Base-by-base conservation (phyloP, 2,113 vertebrate species). In the Hemiprocne comata region DNA sequence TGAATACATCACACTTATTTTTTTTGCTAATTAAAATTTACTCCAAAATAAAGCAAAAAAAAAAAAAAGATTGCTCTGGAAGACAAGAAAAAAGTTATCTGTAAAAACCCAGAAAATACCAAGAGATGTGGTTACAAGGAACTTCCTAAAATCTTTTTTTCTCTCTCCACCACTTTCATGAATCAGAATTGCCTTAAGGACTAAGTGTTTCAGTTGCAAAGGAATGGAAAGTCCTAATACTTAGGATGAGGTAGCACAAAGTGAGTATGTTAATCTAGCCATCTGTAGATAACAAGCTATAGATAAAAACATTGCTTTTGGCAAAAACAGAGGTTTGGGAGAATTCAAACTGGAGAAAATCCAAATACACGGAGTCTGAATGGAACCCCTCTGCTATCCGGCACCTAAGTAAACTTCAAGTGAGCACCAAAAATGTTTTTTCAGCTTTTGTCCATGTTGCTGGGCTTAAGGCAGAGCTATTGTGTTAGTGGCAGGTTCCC, bases 371-470 rank as follows among this genome's bases (percentile, higher is more conserved):
- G 11, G 38, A 31, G 23, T 33, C 50, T 85, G 77, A 88, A 69
- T 53, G 26, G 62, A 91, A 33, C n/a, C 5, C 1, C 23, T 65
- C 70, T 79, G 57, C 44, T 87, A 5, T 78, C 19, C 66, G 58
- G 81, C 81, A 61, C 51, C 48, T 94, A 87, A 94, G 57, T 78
- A 94, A 96, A 94, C 85, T 89, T 57, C 38, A 64, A 78, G 70
- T 60, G 69, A 92, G 46, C 77, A 76, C 77, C 78, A 85, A 83
- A 78, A 50, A 80, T 85, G 87, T 91, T 96, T 94, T 97, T 95
- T 90, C 90, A 94, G 93, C 89, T 89, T 95, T 94, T 94, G 91
- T 95, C 91, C 70, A n/a, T 28, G 71, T 24, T 51, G 31, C 85
- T 76, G 66, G 34, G 81, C 60, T 91, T 58, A 73, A 91, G 67